Conservation (phyloP, 2,888 invertebrate species). For the Acrobeloides nanus region DNA sequence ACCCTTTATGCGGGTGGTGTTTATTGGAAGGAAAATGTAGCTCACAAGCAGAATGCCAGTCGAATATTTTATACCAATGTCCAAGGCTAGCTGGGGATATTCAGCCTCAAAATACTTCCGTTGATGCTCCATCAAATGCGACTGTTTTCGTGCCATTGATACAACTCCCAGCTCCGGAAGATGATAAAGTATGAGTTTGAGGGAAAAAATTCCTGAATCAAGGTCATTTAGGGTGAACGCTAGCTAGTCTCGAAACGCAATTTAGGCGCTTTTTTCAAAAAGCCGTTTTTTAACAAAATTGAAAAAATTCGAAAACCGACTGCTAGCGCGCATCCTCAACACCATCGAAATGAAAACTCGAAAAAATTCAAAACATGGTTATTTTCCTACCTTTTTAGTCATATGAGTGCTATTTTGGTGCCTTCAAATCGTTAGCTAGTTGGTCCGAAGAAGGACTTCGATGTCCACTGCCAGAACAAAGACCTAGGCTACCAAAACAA, state of each 20-base stretch:
- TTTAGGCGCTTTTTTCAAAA: background rate
- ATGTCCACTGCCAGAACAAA: constrained; percentile 27
- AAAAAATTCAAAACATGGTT: no score
- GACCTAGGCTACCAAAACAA: constrained; percentile 13
- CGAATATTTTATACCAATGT: constrained; percentile 22
- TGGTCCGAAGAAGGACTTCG: constrained; percentile 31
- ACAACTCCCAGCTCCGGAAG: constrained; percentile 4
- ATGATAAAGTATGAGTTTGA: no score
- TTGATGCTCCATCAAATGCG: constrained; percentile 4
- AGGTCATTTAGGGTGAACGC: no score
- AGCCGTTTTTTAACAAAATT: background rate
- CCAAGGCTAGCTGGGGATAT: constrained; percentile 18
- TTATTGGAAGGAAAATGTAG: constrained; percentile 53
- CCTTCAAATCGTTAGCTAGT: constrained; percentile 21
- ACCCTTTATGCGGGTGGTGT: constrained; percentile 58
- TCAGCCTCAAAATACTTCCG: constrained; percentile 23
- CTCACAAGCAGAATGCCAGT: constrained; percentile 20
- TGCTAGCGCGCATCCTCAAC: no score
- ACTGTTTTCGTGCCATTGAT: constrained; percentile 22
- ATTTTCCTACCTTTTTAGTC: no score
- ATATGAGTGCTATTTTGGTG: constrained; percentile 37
- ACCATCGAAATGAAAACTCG: no score
- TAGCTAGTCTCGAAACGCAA: no score
- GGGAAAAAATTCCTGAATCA: no score
- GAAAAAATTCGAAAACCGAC: no score